These are phyloP conservation scores for Glyphotaelius pellucidus DNA, from an alignment of 2,888 invertebrate genomes.

Conservation along the genomic window DNA sequence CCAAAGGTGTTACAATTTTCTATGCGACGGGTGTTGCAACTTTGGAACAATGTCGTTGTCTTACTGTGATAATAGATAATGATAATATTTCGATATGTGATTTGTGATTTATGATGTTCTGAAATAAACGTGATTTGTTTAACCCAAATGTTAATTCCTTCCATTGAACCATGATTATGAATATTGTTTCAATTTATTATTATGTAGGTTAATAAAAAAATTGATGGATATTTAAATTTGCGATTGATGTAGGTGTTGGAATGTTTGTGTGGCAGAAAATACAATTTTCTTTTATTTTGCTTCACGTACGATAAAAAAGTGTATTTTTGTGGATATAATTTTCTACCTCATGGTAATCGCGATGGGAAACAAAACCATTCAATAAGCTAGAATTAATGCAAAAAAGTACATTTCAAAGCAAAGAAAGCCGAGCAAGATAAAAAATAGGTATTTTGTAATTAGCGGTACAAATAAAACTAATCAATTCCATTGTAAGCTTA, in stretches of 20 bases:
- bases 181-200: background rate
- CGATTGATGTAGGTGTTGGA: background rate
- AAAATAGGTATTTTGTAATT: background rate
- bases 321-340: background rate
- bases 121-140: background rate
- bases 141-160: slow-evolving; percentile 14
- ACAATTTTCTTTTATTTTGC: background rate
- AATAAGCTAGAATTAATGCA: background rate
- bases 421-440: background rate
- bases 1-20: slow-evolving; percentile 29
- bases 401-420: background rate
- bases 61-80: background rate
- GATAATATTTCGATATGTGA: background rate
- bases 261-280: background rate
- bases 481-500: background rate
- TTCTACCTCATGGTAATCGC: background rate
- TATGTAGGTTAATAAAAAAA: slow-evolving; percentile 18
- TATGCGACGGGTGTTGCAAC: slow-evolving; percentile 27
- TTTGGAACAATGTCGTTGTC: slow-evolving; percentile 16
- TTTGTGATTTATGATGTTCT: background rate
- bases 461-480: background rate
- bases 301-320: background rate
- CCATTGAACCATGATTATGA: slow-evolving; percentile 10
- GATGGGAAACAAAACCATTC: background rate
- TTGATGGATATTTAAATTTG: background rate